phyloP scores from a whole-genome alignment of 92 coral and sea anemone species.

The Paramuricea clavata region DNA sequence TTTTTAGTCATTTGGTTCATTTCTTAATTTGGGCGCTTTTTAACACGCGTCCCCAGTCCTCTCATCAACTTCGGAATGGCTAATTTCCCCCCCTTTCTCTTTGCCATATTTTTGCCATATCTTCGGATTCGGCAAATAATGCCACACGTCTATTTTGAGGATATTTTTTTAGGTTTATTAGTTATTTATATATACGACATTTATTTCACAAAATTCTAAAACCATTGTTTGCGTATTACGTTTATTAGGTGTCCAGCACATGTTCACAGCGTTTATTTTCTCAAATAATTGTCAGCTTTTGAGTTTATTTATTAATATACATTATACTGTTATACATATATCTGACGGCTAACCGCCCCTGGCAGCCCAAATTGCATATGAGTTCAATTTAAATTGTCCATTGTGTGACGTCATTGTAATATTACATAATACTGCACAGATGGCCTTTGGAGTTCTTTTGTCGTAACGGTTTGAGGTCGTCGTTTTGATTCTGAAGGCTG shows the following conservation, averaged over 20 bases:
- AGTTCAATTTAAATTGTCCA: background rate
- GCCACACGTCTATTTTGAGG: background rate
- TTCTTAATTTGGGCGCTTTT: too few species aligned
- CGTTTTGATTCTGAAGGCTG: constrained; percentile 86
- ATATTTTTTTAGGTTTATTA: background rate
- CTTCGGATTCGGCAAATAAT: background rate
- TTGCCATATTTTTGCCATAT: too few species aligned
- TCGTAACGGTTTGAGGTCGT: constrained; percentile 86
- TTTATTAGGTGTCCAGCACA: constrained; percentile 27
- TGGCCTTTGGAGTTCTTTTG: constrained; percentile 87
- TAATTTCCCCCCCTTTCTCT: too few species aligned
- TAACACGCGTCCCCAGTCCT: too few species aligned
- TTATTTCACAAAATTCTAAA: constrained; percentile 23
- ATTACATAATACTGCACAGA: constrained; percentile 67
- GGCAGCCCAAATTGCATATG: background rate
- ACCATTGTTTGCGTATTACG: background rate
- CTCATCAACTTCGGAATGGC: too few species aligned
- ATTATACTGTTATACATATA: background rate
- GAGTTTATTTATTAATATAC: constrained; percentile 1
- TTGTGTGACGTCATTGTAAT: background rate
- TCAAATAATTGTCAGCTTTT: background rate
- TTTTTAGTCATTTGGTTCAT: too few species aligned
- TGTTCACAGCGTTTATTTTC: background rate
- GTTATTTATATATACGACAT: too few species aligned
- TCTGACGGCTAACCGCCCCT: background rate